phyloP scores from a whole-genome alignment of 2,113 vertebrate genomes.

The Charina bottae region DNA sequence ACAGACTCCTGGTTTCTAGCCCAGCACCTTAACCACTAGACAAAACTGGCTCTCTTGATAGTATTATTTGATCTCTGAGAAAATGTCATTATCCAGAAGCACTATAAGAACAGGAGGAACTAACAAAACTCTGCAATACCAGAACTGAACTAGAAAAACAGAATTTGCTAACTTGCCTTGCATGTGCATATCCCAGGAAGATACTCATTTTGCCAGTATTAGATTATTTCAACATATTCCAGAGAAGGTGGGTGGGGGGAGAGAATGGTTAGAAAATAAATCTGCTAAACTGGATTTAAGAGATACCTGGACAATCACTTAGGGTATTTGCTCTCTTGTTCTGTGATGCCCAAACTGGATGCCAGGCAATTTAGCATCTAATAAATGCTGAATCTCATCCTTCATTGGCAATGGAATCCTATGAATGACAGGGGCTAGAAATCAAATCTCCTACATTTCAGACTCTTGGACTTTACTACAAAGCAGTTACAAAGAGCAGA shows the following conservation, averaged over 20 bases:
- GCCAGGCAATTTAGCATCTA: slow-evolving; percentile 35
- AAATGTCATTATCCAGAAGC: not conserved
- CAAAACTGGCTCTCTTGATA: too few relatives aligned
- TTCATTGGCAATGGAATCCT: slow-evolving; percentile 23
- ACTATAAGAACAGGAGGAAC: not conserved
- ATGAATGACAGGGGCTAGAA: slow-evolving; percentile 35
- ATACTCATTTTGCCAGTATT: slow-evolving; percentile 31
- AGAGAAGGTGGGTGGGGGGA: slow-evolving; percentile 2
- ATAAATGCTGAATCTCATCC: slow-evolving; percentile 46
- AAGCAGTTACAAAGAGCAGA: not conserved
- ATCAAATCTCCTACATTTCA: slow-evolving; percentile 34
- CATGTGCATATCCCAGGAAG: not conserved
- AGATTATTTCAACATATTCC: slow-evolving; percentile 46
- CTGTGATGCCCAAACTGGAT: slow-evolving; percentile 34
- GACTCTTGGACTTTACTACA: slow-evolving; percentile 33
- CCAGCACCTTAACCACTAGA: too few relatives aligned
- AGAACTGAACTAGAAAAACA: not conserved
- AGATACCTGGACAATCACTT: slow-evolving; percentile 48
- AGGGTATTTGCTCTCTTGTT: slow-evolving; percentile 45
- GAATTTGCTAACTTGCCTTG: not conserved
- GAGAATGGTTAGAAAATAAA: slow-evolving; percentile 20
- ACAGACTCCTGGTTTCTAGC: too few relatives aligned
- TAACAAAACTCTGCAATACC: not conserved
- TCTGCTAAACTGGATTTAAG: slow-evolving; percentile 45
- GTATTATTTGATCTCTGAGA: not conserved